Percentiles rank a stretch among this genome's conserved stretches.
Conservation (phyloP, 2,888 invertebrate species). For the Phragmatobia fuliginosa region DNA sequence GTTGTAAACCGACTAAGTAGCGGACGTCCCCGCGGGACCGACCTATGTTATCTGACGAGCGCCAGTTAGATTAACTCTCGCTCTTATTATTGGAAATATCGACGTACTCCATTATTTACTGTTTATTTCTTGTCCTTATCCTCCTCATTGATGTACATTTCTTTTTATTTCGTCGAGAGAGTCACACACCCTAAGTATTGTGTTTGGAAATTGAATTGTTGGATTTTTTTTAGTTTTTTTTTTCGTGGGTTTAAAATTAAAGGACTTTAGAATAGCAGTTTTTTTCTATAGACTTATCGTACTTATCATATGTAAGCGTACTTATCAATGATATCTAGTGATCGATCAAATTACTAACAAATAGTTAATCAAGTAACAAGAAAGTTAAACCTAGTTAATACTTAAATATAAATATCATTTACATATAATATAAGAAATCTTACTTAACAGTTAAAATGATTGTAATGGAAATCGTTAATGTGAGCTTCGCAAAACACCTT, state of each 20-base stretch:
- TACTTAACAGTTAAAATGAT: not conserved
- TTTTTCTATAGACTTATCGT: not conserved
- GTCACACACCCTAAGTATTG: not conserved
- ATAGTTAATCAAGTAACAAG: too few relatives aligned
- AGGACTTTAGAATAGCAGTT: not conserved
- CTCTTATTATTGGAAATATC: conserved; percentile 72
- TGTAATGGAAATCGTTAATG: not conserved
- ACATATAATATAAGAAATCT: too few relatives aligned
- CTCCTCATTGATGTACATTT: conserved; percentile 22
- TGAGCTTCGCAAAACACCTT: not conserved
- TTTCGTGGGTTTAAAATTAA: not conserved
- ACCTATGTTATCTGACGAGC: conserved; percentile 78
- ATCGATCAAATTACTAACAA: too few relatives aligned
- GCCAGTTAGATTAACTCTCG: conserved; percentile 83
- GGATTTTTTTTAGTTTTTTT: not conserved
- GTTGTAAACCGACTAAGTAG: conserved; percentile 72
- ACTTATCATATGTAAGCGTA: too few relatives aligned
- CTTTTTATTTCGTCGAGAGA: not conserved
- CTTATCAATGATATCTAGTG: too few relatives aligned
- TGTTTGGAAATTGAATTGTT: not conserved
- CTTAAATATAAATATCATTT: too few relatives aligned
- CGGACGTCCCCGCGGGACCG: conserved; percentile 64
- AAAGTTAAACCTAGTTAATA: too few relatives aligned
- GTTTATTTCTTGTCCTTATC: conserved; percentile 52
- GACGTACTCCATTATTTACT: conserved; percentile 55